Conservation (phyloP, 92 coral and sea anemone genomes). For the Ricordea florida region DNA sequence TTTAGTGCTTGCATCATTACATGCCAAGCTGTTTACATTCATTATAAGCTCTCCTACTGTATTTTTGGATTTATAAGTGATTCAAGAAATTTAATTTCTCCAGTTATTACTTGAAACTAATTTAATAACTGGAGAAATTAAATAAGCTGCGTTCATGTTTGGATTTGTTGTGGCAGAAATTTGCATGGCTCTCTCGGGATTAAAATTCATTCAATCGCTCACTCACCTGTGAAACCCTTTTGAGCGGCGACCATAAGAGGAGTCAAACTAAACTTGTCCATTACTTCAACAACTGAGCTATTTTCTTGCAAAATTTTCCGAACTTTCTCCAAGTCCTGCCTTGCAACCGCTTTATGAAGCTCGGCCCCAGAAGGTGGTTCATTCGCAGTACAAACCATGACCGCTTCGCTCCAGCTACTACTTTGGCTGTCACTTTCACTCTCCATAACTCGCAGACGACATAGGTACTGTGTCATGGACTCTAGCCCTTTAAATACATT, state of each 20-base stretch:
- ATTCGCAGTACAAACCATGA: constrained; percentile 74
- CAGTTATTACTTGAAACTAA: too few relatives aligned
- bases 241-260: constrained; percentile 93
- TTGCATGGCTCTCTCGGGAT: too few relatives aligned
- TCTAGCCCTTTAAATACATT: constrained; percentile 90
- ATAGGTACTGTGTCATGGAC: constrained; percentile 80
- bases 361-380: constrained; percentile 99
- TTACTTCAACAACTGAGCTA: constrained; percentile 89
- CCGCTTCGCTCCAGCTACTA: constrained; percentile 79
- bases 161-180: too few relatives aligned
- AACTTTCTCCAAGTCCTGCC: constrained; percentile 80
- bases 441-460: constrained; percentile 62
- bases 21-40: too few relatives aligned
- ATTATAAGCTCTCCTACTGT: too few relatives aligned
- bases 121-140: too few relatives aligned
- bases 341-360: constrained; percentile 86
- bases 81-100: too few relatives aligned
- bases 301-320: constrained; percentile 76
- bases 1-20: too few relatives aligned
- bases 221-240: constrained; percentile 76
- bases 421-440: constrained; percentile 52
- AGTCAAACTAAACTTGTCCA: constrained; percentile 89
- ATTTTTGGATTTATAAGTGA: too few relatives aligned
- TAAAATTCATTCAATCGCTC: too few relatives aligned
- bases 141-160: too few relatives aligned